These are phyloP conservation scores for Halichondria panicea DNA, from an alignment of 37 sponge, comb jelly and placozoan species.

Conservation along the genomic window DNA sequence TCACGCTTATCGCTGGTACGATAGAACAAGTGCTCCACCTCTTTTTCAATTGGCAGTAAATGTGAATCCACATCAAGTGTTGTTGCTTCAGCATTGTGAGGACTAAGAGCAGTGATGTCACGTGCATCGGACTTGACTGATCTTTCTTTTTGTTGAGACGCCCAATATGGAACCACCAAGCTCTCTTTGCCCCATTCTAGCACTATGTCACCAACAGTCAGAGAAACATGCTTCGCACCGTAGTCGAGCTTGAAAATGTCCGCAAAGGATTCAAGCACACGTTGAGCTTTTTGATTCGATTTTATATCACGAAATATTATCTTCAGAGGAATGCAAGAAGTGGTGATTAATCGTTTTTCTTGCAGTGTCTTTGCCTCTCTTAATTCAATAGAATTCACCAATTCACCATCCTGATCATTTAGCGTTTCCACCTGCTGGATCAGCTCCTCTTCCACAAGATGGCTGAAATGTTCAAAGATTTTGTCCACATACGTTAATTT, in stretches of 20 bases:
- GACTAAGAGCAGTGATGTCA: neutral
- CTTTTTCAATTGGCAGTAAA: neutral
- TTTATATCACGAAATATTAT: conserved; percentile 1
- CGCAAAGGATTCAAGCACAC: neutral
- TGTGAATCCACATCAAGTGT: conserved; percentile 5
- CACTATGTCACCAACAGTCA: conserved; percentile 2
- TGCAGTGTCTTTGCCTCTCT: neutral
- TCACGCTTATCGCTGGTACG: neutral
- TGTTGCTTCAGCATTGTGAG: neutral
- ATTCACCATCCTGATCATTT: neutral
- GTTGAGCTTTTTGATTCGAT: neutral
- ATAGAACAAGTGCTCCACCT: neutral
- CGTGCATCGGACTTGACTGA: neutral
- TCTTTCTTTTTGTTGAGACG: neutral
- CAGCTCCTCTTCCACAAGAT: conserved; percentile 1
- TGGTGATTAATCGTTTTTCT: neutral
- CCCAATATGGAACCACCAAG: neutral
- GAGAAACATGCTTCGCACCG: conserved; percentile 8
- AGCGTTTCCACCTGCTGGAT: neutral
- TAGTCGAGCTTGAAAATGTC: neutral
- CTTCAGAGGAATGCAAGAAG: conserved; percentile 8
- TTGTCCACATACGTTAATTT: neutral
- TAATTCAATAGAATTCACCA: neutral
- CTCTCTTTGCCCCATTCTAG: conserved; percentile 13
- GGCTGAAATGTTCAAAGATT: neutral